Evolutionary conservation across 2,888 invertebrate genomes (phyloP), one percentile per base, ranked within the genome.

Genomic region (Apeira syringaria): DNA sequence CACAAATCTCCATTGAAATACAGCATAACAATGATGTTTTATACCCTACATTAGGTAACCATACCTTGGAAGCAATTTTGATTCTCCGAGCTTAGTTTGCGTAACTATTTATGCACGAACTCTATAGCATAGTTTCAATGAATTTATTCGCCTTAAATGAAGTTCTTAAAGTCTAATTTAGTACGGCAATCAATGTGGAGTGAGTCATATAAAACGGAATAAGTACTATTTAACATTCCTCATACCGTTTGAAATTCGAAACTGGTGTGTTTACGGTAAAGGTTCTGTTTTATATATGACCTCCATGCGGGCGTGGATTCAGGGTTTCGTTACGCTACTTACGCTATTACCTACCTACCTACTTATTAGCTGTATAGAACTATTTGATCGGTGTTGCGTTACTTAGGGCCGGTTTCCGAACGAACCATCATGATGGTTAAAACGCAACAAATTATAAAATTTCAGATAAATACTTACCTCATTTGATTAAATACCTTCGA

Each of bases 191-290:
- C 17, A 3, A 18, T 7, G 31, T 7, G 12, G 26, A 37, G 50
- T 56, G 50, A 57, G 53, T 56, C 64, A 57, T 59, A 49, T 62
- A 61, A 63, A 54, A 44, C 40, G 36, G 39, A 39, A 40, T 27
- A 53, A 59, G 54, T 38, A 53, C 53, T 63, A 56, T 57, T 68
- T 63, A 59, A 61, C 59, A 69, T 70, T 64, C 64, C 62, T 59
- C 51, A 54, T 59, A 62, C 61, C 58, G 67, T 68, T 68, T 54
- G 64, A 60, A 68, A 67, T 68, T 65, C 58, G 63, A 74, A 66
- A 62, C 68, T 60, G 63, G 58, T 47, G 55, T 66, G 61, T 73
- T 69, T 73, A 74, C 67, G 61, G 68, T 72, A 64, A 68, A 70
- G 47, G 38, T 38, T 41, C 56, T 62, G 61, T 64, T 74, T 61